Evolutionary conservation across 2,797 vertebrate genomes (phyloP).

Genomic region (Falco novaeseelandiae): DNA sequence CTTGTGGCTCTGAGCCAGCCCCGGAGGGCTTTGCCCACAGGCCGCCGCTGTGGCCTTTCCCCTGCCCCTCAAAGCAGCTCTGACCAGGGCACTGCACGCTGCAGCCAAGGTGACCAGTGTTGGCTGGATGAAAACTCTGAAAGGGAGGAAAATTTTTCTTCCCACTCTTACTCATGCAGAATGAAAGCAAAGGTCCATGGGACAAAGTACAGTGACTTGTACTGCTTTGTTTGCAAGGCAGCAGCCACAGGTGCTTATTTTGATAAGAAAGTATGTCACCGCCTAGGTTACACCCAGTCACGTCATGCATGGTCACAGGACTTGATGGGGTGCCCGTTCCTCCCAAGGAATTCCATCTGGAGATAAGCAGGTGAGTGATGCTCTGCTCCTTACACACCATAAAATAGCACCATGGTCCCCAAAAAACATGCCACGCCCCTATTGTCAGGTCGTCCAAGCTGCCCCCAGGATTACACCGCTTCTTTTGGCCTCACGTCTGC

Average conservation of each 20-base stretch:
- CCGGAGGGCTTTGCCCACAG: not conserved
- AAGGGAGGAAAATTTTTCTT: not conserved
- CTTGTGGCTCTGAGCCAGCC: not conserved
- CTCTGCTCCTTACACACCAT: not conserved
- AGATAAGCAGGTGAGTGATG: not conserved
- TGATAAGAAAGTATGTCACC: conserved; percentile 10
- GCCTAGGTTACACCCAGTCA: conserved; percentile 17
- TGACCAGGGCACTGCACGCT: not conserved
- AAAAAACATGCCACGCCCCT: not conserved
- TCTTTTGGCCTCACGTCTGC: not conserved
- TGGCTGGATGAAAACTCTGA: not conserved
- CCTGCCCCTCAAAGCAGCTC: not conserved
- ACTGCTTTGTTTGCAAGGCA: not conserved
- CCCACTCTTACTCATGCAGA: not conserved
- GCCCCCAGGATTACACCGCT: not conserved
- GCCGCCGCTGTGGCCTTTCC: not conserved
- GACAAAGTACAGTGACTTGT: not conserved
- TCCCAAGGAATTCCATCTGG: not conserved
- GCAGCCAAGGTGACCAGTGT: not conserved
- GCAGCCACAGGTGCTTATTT: not conserved
- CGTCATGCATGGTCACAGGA: not conserved
- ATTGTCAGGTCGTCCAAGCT: not conserved
- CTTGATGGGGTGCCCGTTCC: not conserved
- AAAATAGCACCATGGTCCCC: not conserved
- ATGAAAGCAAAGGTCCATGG: not conserved